Conservation (phyloP, 2,888 invertebrate species). For the Parthenolecanium corni region DNA sequence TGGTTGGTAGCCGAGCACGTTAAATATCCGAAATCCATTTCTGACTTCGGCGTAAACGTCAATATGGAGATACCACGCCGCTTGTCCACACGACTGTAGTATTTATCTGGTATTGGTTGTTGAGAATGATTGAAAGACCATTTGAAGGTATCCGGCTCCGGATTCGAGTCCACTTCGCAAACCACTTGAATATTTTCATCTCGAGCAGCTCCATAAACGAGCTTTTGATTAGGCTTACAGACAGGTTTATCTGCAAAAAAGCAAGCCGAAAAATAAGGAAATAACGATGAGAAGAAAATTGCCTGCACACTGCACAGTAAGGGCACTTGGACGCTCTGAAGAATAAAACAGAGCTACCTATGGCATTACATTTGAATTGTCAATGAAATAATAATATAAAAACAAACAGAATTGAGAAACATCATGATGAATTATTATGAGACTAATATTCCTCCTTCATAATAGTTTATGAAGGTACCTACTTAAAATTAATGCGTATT, state of each 20-base stretch:
- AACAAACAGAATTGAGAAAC: no score
- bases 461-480: no score
- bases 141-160: slow-evolving; percentile 67
- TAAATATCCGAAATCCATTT: slow-evolving; percentile 63
- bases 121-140: slow-evolving; percentile 80
- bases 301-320: no score
- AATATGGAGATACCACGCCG: slow-evolving; percentile 43
- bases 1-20: slow-evolving; percentile 62
- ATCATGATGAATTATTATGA: no score
- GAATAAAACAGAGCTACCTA: no score
- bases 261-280: no score
- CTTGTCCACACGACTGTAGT: slow-evolving; percentile 30
- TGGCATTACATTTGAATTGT: no score
- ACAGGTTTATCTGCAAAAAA: slow-evolving; percentile 62
- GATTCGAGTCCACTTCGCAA: slow-evolving; percentile 76
- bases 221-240: slow-evolving; percentile 60
- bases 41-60: slow-evolving; percentile 62
- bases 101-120: slow-evolving; percentile 50
- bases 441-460: no score
- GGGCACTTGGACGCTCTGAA: no score
- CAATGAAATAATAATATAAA: no score
- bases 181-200: slow-evolving; percentile 66
- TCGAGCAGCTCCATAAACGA: slow-evolving; percentile 71
- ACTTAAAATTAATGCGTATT: no score
- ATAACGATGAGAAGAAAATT: no score